Base-by-base conservation (phyloP, 2,888 invertebrate species). In the Axea sp. region DNA sequence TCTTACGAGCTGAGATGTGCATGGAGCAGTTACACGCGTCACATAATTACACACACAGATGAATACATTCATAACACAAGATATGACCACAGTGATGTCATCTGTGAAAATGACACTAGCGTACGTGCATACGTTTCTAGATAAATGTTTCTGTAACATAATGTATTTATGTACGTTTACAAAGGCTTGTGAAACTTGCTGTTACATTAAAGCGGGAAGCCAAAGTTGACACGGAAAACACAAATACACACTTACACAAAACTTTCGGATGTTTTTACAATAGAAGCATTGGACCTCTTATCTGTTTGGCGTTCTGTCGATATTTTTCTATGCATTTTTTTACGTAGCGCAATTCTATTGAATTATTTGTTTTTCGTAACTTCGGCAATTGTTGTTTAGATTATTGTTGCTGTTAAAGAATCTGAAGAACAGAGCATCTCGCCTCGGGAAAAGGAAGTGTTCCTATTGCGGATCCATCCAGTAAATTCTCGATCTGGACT, bases 141-240 rank as follows among this genome's bases (percentile, higher is more conserved):
- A 85, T 84, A 86, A 84, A 84, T 84, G 85, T 86, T 84, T 84
- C 84, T 87, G 87, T 87, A 87, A 86, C 82, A 87, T 87, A 87
- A 82, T 87, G 84, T 87, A 87, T 87, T 87, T 87, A 87, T 87
- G 84, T 84, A 83, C 81, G 80, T 81, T 80, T 80, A 81, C 73
- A 79, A 86, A 86, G 86, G 86, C 85, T 86, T 86, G 86, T 86
- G 86, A 85, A 81, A 84, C 84, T 84, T 86, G 85, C 83, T 83
- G 69, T 83, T 82, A 85, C 82, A 49, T 51, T 83, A 82, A 84
- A 83, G 83, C 82, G 83, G 83, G 83, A 86, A 87, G 86, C 86
- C 87, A 87, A 87, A 86, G 84, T 83, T 83, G 82, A 82, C 35
- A 12, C 30, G 55, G 53, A 69, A 57, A 60, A 53, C 26, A 43